Evolutionary conservation across 2,888 invertebrate genomes (phyloP).

Genomic region (Cataglyphis livida): DNA sequence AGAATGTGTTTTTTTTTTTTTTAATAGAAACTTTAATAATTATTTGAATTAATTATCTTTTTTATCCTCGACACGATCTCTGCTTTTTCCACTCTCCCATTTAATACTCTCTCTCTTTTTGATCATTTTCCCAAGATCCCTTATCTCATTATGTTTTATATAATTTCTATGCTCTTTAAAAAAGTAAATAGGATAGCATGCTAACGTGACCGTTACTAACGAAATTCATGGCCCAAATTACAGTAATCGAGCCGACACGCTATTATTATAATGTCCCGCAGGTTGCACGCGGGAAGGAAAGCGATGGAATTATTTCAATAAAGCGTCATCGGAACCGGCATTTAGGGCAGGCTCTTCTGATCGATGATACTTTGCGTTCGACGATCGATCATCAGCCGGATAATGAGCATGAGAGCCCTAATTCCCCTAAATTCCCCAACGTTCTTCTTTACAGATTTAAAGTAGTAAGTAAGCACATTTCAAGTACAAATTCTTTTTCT

Average conservation of each 20-base stretch:
- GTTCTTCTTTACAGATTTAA: constrained; percentile 46
- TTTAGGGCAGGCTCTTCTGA: constrained; percentile 56
- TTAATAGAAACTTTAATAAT: too few species aligned
- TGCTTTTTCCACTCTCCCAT: not conserved
- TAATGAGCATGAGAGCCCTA: constrained; percentile 54
- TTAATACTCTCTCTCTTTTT: not conserved
- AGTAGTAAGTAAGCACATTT: not conserved
- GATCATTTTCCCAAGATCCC: not conserved
- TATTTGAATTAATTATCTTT: too few species aligned
- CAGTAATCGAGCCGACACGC: constrained; percentile 34
- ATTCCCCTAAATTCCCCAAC: constrained; percentile 50
- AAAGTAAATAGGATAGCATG: not conserved
- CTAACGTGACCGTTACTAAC: not conserved
- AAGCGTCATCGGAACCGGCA: constrained; percentile 65
- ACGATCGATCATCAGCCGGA: constrained; percentile 34
- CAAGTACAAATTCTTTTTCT: not conserved
- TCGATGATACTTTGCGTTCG: constrained; percentile 58
- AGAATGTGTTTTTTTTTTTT: too few species aligned
- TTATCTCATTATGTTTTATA: not conserved
- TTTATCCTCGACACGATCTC: not conserved
- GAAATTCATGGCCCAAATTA: constrained; percentile 16
- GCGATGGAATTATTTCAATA: constrained; percentile 70
- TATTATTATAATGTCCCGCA: not conserved
- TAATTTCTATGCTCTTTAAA: constrained; percentile 8
- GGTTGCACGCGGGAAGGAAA: not conserved